Evolutionary conservation across 2,113 vertebrate genomes (phyloP), one percentile per base, ranked within the genome.

Genomic region (Chascanopsetta lugubris): DNA sequence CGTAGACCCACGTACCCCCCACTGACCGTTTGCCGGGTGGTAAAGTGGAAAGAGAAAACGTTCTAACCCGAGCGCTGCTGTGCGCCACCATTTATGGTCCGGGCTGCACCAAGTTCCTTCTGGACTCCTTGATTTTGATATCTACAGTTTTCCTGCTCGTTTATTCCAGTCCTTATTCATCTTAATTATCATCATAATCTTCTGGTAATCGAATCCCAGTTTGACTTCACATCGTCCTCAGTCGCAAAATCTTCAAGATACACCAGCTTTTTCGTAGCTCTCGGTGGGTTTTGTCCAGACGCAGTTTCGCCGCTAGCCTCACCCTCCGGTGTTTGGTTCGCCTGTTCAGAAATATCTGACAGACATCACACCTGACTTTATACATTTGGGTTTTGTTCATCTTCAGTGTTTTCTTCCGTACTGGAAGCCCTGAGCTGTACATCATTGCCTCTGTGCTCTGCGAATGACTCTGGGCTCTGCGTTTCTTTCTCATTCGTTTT

Each of bases 111-210:
- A n/a, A n/a, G n/a, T n/a, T n/a, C n/a, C n/a, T n/a, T n/a, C 22
- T 61, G 22, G 64, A 63, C 4, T 15, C 57, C 13, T 50, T 6
- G 5, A 51, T 60, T 5, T 71, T 50, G n/a, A n/a, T n/a, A n/a
- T n/a, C n/a, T n/a, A n/a, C n/a, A n/a, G n/a, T 11, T 2, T n/a
- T n/a, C n/a, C n/a, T n/a, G n/a, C n/a, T n/a, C n/a, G n/a, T n/a
- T n/a, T n/a, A n/a, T n/a, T n/a, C 21, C 3, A 55, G 22, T 75
- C 65, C 2, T 74, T 56, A 6, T 79, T 2, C 50, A 70, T 75
- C 1, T 65, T 32, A 43, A 3, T 25, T 60, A 9, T 53, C 30
- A 30, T 26, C 59, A 65, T 6, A 63, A 11, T n/a, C 36, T 46
- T 69, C 51, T 38, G 5, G 50, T 51, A 40, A 46, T 51, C 6